A percentile compares a stretch with the other conserved stretches of the same genome.
phyloP scores from a whole-genome alignment of 2,113 vertebrate species.

The human (Homo sapiens) region GRCh38 chr12:61438501-61439000 shows the following conservation, averaged over 20 bases:
- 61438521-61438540: neutral
- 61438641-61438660: neutral
- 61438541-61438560: neutral
- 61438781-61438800: neutral
- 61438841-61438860: neutral
- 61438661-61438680: neutral
- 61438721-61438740: neutral
- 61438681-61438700: neutral
- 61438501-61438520: slow-evolving; percentile 20
- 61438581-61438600: neutral
- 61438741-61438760: neutral
- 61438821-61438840: neutral
- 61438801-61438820: neutral
- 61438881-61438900: neutral
- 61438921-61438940: neutral
- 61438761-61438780: neutral
- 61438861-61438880: neutral
- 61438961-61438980: neutral
- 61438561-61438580: slow-evolving; percentile 28
- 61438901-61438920: neutral
- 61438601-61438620: neutral
- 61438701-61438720: neutral
- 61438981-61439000: neutral
- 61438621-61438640: neutral
- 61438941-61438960: neutral